Evolutionary conservation across 2,113 vertebrate species (phyloP), one percentile per base, ranked within the genome.

Genomic region (Gobiocypris rarus): DNA sequence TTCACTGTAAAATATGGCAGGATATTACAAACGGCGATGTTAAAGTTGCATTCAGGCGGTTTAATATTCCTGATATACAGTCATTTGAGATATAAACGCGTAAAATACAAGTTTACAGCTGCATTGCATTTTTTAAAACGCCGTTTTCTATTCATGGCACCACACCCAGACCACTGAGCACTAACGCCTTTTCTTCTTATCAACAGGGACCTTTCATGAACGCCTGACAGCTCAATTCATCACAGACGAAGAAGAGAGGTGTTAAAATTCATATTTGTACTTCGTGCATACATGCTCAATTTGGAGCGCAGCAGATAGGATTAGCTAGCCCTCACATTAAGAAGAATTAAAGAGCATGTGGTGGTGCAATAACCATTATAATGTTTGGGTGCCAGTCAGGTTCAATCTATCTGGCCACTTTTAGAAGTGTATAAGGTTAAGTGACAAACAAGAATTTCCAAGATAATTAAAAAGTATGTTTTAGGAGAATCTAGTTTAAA

Each of bases 341-440:
- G 75, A 61, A 59, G 75, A 78, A 78, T 78, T 78, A 61, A 43
- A 77, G 54, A 61, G 75, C 34, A 78, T 78, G 75, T 78, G 75
- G 34, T 24, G 75, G 22, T 73, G 41, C 75, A 78, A 61, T 78
- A 61, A 26, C 34, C 75, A 43, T 78, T 43, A 78, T 78, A 61
- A 59, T 78, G 75, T 78, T 78, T 61, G 75, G 75, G 75, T 78
- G 75, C 75, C 38, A 26, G 75, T 78, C 56, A 17, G 54, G 56
- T 61, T 78, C 19, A 24, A 58, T 58, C 52, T 38, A 75, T 76
- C 22, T 26, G 75, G 3, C 3, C 5, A 76, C 50, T n/a, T 75
- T 75, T n/a, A 28, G 9, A 26, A 56, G 22, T 58, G 28, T 75
- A 10, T 67, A 38, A 38, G 65, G 34, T 70, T 11, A n/a, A 69